A percentile compares a stretch with the other conserved stretches of the same genome.
Conservation (phyloP, 2,113 vertebrate species). For the Rhinoderma darwinii region DNA sequence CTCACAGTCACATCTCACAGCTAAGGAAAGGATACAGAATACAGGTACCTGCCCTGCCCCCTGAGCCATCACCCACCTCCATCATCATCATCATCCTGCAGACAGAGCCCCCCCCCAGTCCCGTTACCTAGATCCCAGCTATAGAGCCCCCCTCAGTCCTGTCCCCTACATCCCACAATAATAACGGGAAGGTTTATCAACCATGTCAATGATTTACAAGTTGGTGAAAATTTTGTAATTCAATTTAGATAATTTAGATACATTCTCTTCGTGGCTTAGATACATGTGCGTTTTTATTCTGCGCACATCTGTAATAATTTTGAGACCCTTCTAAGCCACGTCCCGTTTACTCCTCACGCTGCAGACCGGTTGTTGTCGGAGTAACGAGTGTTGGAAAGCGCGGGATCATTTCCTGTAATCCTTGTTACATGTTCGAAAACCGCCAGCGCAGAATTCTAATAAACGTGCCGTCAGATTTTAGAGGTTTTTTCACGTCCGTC, state of each 20-base stretch:
- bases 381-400: too few species aligned
- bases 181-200: background rate
- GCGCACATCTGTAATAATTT: too few species aligned
- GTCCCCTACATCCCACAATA: background rate
- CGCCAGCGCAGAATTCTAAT: too few species aligned
- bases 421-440: too few species aligned
- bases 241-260: too few species aligned
- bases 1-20: slow-evolving; percentile 88
- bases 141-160: background rate
- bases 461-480: background rate
- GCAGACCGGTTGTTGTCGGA: too few species aligned
- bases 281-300: too few species aligned
- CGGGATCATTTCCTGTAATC: too few species aligned
- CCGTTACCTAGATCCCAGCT: background rate
- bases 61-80: background rate
- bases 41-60: slow-evolving; percentile 80
- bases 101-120: background rate
- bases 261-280: too few species aligned
- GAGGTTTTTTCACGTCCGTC: too few species aligned
- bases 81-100: background rate
- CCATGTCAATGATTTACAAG: too few species aligned
- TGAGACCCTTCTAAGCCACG: background rate
- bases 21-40: slow-evolving; percentile 85
- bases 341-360: background rate
- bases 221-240: too few species aligned